These are phyloP conservation scores for Falco novaeseelandiae DNA, from an alignment of 2,797 vertebrate genomes.

Conservation along the genomic window DNA sequence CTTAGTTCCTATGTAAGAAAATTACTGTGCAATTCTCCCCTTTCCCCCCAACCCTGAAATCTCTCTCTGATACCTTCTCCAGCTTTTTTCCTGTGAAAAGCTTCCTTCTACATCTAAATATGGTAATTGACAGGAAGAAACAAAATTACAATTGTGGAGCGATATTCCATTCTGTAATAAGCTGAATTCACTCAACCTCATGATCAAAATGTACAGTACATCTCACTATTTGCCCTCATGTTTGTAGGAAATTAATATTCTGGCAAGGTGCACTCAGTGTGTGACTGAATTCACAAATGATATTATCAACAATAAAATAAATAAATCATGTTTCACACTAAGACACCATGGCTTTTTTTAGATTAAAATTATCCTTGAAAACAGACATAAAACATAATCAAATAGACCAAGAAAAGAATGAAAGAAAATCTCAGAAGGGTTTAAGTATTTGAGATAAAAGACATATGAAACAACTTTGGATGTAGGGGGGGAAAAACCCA, in stretches of 20 bases:
- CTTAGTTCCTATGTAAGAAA: slow-evolving; percentile 12
- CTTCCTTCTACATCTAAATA: neutral
- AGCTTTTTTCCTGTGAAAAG: neutral
- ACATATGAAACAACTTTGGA: neutral
- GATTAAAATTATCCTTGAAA: slow-evolving; percentile 48
- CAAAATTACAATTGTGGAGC: neutral
- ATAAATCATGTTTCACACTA: slow-evolving; percentile 54
- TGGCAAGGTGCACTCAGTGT: neutral
- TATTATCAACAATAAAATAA: slow-evolving; percentile 46
- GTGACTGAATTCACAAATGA: slow-evolving; percentile 22
- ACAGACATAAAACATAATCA: slow-evolving; percentile 52
- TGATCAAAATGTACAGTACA: neutral
- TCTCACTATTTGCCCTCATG: neutral
- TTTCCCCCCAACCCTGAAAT: neutral
- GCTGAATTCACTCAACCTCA: neutral
- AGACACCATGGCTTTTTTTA: neutral
- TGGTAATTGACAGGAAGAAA: neutral
- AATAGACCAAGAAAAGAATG: slow-evolving; percentile 40
- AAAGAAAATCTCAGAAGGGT: slow-evolving; percentile 44
- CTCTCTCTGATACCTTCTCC: neutral
- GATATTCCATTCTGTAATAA: neutral
- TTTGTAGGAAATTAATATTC: slow-evolving; percentile 56
- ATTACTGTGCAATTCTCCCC: neutral
- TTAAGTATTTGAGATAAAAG: slow-evolving; percentile 48
- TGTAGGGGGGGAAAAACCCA: neutral